Conservation (phyloP, 2,113 vertebrate genomes). For the Anarhynchus alexandrinus region DNA sequence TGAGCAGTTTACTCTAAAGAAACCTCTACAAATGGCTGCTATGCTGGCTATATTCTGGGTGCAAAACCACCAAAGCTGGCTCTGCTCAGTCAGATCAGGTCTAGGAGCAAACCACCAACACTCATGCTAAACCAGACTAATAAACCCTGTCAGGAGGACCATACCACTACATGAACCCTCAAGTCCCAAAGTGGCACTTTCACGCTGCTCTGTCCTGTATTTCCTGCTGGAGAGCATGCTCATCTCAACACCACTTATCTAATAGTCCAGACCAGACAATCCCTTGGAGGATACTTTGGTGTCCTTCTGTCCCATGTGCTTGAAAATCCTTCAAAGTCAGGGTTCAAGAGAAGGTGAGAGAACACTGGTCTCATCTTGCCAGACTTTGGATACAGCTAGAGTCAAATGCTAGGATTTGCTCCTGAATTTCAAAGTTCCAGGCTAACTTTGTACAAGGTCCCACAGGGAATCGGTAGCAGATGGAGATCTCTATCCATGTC, state of each 20-base stretch:
- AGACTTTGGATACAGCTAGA: not conserved
- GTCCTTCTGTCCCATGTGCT: not conserved
- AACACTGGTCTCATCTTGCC: not conserved
- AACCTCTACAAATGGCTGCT: not conserved
- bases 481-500: not conserved
- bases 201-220: not conserved
- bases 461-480: not conserved
- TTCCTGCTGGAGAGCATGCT: not conserved
- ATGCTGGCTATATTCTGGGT: not conserved
- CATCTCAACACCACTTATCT: not conserved
- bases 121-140: not conserved
- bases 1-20: not conserved
- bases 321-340: not conserved
- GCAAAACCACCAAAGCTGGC: not conserved
- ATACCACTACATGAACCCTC: accelerated
- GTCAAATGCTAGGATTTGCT: not conserved
- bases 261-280: not conserved
- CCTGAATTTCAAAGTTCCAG: not conserved
- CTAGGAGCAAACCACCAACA: not conserved
- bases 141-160: not conserved
- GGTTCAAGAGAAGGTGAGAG: not conserved
- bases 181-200: not conserved
- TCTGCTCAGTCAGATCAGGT: not conserved
- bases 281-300: not conserved
- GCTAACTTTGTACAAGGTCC: not conserved